Conservation (phyloP, 2,797 vertebrate species). For the Coregonus sp. region DNA sequence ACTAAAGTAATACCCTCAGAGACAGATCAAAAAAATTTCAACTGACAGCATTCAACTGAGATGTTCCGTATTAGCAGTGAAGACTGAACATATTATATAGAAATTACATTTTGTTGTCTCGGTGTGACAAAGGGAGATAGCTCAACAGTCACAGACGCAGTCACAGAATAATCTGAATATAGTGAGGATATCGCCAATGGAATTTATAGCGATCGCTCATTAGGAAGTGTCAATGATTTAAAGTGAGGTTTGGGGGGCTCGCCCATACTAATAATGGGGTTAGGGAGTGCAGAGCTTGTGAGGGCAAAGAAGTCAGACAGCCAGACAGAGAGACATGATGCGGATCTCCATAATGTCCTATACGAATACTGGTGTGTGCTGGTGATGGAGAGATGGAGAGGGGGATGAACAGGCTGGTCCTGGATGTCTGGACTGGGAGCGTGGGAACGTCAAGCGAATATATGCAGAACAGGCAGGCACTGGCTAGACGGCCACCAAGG, state of each 20-base stretch:
- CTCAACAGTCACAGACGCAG: background rate
- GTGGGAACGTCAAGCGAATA: slow-evolving; percentile 70
- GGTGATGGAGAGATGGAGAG: slow-evolving; percentile 22
- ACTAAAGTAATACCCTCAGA: background rate
- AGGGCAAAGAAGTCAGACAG: slow-evolving; percentile 46
- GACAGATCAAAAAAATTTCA: background rate
- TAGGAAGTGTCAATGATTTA: slow-evolving; percentile 3
- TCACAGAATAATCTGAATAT: background rate
- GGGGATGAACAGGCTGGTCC: slow-evolving; percentile 22
- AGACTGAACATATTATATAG: background rate
- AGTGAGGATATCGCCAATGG: background rate
- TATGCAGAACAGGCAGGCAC: slow-evolving; percentile 63
- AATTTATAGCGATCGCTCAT: slow-evolving; percentile 22
- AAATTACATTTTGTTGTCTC: background rate
- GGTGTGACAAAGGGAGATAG: background rate
- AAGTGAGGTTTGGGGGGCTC: background rate
- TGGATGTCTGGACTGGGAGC: slow-evolving; percentile 53
- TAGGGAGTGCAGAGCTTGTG: slow-evolving; percentile 14
- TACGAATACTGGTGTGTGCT: slow-evolving; percentile 42
- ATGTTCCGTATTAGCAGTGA: background rate
- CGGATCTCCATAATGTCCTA: slow-evolving; percentile 51
- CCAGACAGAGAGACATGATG: slow-evolving; percentile 52
- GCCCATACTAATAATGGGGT: background rate
- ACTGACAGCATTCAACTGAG: background rate
- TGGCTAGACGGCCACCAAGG: slow-evolving; percentile 67